These are phyloP conservation scores for Aurelia sp. DNA, from an alignment of 30 jellyfish, hydroid and myxozoan species.

Conservation along the genomic window DNA sequence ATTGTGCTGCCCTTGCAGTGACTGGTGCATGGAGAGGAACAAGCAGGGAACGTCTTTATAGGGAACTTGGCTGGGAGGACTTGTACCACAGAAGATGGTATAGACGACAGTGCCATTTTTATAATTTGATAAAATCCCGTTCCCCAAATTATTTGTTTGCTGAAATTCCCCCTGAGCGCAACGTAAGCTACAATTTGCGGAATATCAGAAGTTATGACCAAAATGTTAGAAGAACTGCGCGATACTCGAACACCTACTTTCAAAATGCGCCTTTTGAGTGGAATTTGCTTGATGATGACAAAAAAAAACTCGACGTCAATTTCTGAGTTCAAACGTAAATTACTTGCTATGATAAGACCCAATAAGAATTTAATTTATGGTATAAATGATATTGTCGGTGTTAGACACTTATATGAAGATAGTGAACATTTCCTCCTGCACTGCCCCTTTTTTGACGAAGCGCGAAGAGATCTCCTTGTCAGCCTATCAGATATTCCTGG, in stretches of 20 bases:
- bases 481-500: slow-evolving; percentile 60
- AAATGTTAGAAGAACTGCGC: slow-evolving; percentile 36
- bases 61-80: too few species aligned
- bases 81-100: too few species aligned
- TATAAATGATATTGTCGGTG: slow-evolving; percentile 15
- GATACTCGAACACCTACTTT: slow-evolving; percentile 30
- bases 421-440: slow-evolving; percentile 1
- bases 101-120: too few species aligned
- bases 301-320: slow-evolving; percentile 22
- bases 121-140: slow-evolving; percentile 9
- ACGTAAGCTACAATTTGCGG: not conserved
- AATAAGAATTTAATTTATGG: not conserved
- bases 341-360: slow-evolving; percentile 37
- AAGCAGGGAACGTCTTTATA: too few species aligned
- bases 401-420: slow-evolving; percentile 11
- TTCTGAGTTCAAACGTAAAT: slow-evolving; percentile 32
- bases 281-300: slow-evolving; percentile 50
- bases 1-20: not conserved
- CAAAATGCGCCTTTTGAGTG: slow-evolving; percentile 52
- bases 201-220: slow-evolving; percentile 5
- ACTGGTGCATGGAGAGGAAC: too few species aligned
- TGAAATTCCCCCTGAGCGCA: too few species aligned
- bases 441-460: slow-evolving; percentile 26
- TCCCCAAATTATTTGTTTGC: not conserved
- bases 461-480: slow-evolving; percentile 54